Evolutionary conservation across 2,113 vertebrate genomes (phyloP).

Genomic region (Silurus asotus): DNA sequence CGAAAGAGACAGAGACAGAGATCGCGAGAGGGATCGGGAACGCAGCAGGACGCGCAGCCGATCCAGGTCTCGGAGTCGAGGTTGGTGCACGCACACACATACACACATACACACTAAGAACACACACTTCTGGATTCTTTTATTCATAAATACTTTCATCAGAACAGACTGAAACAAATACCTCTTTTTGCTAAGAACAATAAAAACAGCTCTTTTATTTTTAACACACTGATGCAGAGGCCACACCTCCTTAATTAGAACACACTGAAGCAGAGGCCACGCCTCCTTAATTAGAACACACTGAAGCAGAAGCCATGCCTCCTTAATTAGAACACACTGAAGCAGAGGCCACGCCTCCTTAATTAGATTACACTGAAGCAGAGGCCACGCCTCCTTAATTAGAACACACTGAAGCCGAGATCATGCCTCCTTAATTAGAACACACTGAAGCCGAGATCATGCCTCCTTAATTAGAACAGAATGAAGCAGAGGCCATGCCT

Average conservation of each 20-base stretch:
- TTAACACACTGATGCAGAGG: too few species aligned
- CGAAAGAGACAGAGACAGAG: slow-evolving; percentile 77
- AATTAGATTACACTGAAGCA: too few species aligned
- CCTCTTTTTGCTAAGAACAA: neutral
- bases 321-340: neutral
- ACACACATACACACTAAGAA: neutral
- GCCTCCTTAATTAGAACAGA: neutral
- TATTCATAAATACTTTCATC: neutral
- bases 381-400: neutral
- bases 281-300: too few species aligned
- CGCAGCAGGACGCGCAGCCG: slow-evolving; percentile 70
- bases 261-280: too few species aligned
- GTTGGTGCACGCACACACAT: slow-evolving; percentile 45
- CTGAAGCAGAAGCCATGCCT: too few species aligned
- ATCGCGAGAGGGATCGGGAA: slow-evolving; percentile 68
- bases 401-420: too few species aligned
- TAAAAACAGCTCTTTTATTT: too few species aligned
- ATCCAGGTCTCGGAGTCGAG: slow-evolving; percentile 82
- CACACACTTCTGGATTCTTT: neutral
- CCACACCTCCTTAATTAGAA: too few species aligned
- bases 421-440: neutral
- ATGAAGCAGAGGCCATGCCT: neutral
- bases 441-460: neutral
- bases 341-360: neutral
- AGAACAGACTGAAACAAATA: too few species aligned